phyloP scores from a whole-genome alignment of 2,113 vertebrate genomes.

The Pseudorhombus dupliciocellatus region DNA sequence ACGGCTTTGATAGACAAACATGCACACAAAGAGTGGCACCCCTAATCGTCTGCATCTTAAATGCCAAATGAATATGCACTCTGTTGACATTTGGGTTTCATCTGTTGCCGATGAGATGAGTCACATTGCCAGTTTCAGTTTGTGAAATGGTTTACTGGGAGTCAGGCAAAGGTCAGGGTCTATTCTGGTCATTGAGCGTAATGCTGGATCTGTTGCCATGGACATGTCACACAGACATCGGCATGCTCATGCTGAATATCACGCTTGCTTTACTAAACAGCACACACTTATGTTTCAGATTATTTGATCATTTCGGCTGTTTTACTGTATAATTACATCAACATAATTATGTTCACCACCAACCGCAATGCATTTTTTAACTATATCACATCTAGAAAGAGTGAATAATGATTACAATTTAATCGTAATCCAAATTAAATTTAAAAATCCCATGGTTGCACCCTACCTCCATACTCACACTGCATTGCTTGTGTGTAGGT shows the following conservation, averaged over 20 bases:
- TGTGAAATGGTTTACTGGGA: slow-evolving; percentile 66
- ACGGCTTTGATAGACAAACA: neutral
- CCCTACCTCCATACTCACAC: no score
- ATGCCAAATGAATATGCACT: slow-evolving; percentile 15
- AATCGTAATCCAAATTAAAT: no score
- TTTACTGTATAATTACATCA: no score
- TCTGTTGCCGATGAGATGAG: slow-evolving; percentile 39
- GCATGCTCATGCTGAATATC: slow-evolving; percentile 28
- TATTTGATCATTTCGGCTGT: neutral
- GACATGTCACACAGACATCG: slow-evolving; percentile 24
- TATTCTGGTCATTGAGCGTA: slow-evolving; percentile 65
- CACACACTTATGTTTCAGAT: slow-evolving; percentile 9
- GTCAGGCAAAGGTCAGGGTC: slow-evolving; percentile 69
- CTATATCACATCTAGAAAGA: no score
- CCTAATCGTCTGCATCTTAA: slow-evolving; percentile 9
- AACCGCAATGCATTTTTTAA: no score
- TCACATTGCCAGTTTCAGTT: slow-evolving; percentile 58
- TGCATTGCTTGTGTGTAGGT: no score
- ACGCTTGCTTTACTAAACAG: slow-evolving; percentile 22
- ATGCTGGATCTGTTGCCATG: slow-evolving; percentile 46
- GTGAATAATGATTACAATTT: no score
- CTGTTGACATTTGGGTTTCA: slow-evolving; percentile 53
- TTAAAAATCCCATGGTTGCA: no score
- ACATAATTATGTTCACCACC: no score
- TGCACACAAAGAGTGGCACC: neutral